Conservation (phyloP, 2,888 invertebrate genomes). For the Cabera pusaria region DNA sequence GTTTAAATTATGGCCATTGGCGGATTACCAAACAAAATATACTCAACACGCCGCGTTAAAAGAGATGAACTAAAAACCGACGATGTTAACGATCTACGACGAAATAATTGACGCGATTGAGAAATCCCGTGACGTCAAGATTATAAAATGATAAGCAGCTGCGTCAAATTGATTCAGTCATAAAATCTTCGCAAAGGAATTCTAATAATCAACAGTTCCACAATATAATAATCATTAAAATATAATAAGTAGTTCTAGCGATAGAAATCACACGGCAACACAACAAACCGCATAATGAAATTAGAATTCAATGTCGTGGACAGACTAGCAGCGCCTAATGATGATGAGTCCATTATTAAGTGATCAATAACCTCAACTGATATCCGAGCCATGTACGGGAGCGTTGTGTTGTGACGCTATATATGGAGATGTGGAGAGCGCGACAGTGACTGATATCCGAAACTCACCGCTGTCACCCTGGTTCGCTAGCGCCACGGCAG, state of each 20-base stretch:
- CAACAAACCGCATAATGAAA: conserved; percentile 20
- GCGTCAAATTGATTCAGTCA: too few species aligned
- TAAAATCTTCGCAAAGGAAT: too few species aligned
- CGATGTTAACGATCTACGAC: conserved; percentile 17
- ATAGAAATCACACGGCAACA: conserved; percentile 6
- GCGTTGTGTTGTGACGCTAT: conserved; percentile 3
- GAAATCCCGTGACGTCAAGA: too few species aligned
- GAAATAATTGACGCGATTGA: conserved; percentile 17
- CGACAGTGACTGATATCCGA: conserved; percentile 17
- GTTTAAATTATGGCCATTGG: conserved; percentile 42
- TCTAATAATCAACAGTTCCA: too few species aligned
- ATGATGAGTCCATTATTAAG: conserved; percentile 36
- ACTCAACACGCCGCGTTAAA: conserved; percentile 26
- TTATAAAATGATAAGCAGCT: too few species aligned
- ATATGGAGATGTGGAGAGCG: conserved; percentile 20
- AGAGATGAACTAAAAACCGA: conserved; percentile 27
- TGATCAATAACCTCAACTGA: conserved; percentile 35
- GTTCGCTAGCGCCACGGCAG: conserved; percentile 61
- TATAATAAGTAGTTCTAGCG: conserved; percentile 10
- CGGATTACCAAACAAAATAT: conserved; percentile 41
- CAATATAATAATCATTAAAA: too few species aligned
- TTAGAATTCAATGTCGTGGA: conserved; percentile 16
- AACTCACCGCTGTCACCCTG: conserved; percentile 70
- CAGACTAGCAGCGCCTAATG: conserved; percentile 35
- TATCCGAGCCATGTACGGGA: conserved; percentile 22